phyloP scores from a whole-genome alignment of 2,888 invertebrate species.

The Smittia aterrima region DNA sequence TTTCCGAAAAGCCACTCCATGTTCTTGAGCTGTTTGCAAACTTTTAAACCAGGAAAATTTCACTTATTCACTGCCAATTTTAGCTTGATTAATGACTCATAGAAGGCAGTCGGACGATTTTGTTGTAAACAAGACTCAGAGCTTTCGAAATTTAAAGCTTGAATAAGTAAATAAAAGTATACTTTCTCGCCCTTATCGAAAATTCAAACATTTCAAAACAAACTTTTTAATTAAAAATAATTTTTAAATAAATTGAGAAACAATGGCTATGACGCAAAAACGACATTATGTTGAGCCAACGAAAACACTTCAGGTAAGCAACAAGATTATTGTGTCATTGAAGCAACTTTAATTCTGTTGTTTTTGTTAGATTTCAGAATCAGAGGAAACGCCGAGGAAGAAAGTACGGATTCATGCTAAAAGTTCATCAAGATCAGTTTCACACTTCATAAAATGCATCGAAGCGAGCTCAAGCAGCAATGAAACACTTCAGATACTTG shows the following conservation, averaged over 20 bases:
- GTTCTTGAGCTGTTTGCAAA: constrained; percentile 43
- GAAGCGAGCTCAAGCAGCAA: background rate
- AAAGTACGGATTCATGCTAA: constrained; percentile 6
- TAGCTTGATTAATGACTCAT: too few relatives aligned
- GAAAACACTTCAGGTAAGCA: constrained; percentile 7
- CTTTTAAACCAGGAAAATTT: too few relatives aligned
- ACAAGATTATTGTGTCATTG: background rate
- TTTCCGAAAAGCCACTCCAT: constrained; percentile 98
- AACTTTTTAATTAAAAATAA: background rate
- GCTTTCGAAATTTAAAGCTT: too few relatives aligned
- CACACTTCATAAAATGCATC: background rate
- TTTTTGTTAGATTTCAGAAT: too few relatives aligned
- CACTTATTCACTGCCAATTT: too few relatives aligned
- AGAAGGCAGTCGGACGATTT: too few relatives aligned
- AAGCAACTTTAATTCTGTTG: background rate
- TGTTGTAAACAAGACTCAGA: too few relatives aligned
- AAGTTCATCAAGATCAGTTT: constrained; percentile 6
- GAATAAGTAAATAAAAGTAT: too few relatives aligned
- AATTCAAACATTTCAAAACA: too few relatives aligned
- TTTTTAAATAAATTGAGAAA: background rate
- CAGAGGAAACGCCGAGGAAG: constrained; percentile 15
- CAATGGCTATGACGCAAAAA: constrained; percentile 22
- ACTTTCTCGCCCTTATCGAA: too few relatives aligned
- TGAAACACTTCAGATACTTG: constrained; percentile 28
- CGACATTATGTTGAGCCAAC: background rate